Conservation (phyloP, 2,113 vertebrate species). For the Silurus glanis region DNA sequence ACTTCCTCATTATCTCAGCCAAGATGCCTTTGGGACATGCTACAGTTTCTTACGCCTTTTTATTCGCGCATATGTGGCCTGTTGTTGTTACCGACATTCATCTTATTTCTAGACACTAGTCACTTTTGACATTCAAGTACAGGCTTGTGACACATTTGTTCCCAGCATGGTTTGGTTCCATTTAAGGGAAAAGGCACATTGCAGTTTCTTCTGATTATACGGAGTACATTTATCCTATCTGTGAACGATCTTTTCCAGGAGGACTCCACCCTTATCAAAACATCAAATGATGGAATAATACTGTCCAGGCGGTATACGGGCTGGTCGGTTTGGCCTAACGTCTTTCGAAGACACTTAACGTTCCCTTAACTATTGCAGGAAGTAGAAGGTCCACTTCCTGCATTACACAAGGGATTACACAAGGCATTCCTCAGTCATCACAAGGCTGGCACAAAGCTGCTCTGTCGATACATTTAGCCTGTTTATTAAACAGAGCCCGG, state of each 20-base stretch:
- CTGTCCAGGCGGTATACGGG: background rate
- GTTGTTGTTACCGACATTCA: constrained; percentile 13
- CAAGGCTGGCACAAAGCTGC: constrained; percentile 11
- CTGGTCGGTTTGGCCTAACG: background rate
- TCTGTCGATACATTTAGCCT: constrained; percentile 27
- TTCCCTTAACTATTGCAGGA: background rate
- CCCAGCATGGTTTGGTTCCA: background rate
- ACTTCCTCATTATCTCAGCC: constrained; percentile 41
- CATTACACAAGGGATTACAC: background rate
- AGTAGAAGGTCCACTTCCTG: background rate
- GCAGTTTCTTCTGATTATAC: background rate
- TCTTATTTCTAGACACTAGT: constrained; percentile 24
- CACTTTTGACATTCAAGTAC: background rate
- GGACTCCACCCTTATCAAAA: background rate
- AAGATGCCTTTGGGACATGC: constrained; percentile 28
- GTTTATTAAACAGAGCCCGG: constrained; percentile 27
- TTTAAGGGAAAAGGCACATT: background rate
- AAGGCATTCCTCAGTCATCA: constrained; percentile 25
- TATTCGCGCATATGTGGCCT: constrained; percentile 2
- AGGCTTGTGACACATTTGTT: background rate
- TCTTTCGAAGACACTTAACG: background rate
- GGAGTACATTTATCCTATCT: background rate
- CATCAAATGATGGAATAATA: background rate
- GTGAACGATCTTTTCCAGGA: background rate
- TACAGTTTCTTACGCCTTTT: constrained; percentile 3